Conservation (phyloP, 2,797 vertebrate genomes). For the Borostomias antarcticus region DNA sequence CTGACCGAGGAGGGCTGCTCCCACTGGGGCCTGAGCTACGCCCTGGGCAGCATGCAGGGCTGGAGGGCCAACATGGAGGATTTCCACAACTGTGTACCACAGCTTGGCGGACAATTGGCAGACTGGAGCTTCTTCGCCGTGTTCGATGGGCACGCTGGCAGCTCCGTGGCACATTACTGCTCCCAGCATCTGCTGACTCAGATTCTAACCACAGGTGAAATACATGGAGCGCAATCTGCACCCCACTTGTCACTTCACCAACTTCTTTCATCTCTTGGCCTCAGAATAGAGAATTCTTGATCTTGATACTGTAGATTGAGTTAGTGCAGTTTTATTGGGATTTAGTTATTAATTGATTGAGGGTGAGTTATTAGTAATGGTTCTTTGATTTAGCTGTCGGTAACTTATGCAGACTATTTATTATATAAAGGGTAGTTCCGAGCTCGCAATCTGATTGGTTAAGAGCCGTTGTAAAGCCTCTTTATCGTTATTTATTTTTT, state of each 20-base stretch:
- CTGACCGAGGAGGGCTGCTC: slow-evolving; percentile 73
- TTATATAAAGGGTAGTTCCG: no score
- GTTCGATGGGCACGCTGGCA: slow-evolving; percentile 81
- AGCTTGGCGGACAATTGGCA: slow-evolving; percentile 70
- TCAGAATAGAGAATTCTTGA: neutral
- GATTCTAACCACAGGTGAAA: slow-evolving; percentile 70
- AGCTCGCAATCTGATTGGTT: no score
- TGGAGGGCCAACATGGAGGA: slow-evolving; percentile 86
- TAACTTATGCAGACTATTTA: no score
- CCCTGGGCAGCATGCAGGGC: slow-evolving; percentile 82
- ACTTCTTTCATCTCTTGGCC: neutral
- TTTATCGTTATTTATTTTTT: no score
- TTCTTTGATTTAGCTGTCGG: neutral
- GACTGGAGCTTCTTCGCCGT: slow-evolving; percentile 84
- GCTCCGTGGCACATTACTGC: slow-evolving; percentile 76
- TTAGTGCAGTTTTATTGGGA: neutral
- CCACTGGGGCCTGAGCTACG: slow-evolving; percentile 71
- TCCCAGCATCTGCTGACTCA: slow-evolving; percentile 80
- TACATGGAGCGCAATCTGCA: neutral
- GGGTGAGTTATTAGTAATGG: neutral
- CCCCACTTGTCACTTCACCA: neutral
- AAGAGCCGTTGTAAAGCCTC: no score
- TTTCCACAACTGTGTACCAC: slow-evolving; percentile 79
- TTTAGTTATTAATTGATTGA: neutral
- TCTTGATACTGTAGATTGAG: neutral